Evolutionary conservation across 1,140 invertebrate genomes (phyloP).

Genomic region (Coelopa frigida): DNA sequence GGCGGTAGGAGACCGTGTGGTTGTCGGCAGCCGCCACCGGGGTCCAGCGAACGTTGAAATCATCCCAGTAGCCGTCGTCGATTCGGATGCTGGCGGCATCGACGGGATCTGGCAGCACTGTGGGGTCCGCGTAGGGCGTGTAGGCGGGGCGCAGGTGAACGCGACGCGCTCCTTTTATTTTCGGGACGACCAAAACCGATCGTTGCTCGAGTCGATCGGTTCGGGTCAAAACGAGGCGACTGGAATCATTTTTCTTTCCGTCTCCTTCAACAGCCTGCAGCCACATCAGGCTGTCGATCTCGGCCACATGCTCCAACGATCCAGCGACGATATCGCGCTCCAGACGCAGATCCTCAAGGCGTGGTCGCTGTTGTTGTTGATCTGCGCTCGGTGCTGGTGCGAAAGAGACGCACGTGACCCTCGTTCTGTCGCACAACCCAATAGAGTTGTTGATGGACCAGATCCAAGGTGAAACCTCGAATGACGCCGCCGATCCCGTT

Average conservation of each 20-base stretch:
- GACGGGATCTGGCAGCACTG: conserved; percentile 64
- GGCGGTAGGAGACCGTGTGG: conserved; percentile 76
- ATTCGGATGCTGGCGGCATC: conserved; percentile 56
- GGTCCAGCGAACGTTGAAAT: conserved; percentile 75
- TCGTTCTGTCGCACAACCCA: conserved; percentile 72
- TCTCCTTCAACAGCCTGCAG: no score
- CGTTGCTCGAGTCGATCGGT: no score
- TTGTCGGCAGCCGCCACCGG: conserved; percentile 66
- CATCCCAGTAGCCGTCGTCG: conserved; percentile 58
- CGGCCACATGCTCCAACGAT: conserved; percentile 4
- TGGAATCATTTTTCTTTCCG: no score
- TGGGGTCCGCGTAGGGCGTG: conserved; percentile 25
- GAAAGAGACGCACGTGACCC: conserved; percentile 47
- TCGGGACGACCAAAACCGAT: no score
- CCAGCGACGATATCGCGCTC: background rate
- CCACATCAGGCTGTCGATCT: conserved; percentile 12
- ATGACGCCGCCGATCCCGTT: conserved; percentile 46
- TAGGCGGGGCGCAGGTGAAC: background rate
- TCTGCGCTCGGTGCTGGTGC: background rate
- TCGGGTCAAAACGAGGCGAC: no score
- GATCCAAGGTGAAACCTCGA: conserved; percentile 73
- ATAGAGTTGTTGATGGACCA: conserved; percentile 63
- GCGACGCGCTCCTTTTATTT: background rate
- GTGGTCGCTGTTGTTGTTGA: no score
- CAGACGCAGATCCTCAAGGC: no score